Conservation (phyloP, 2,797 vertebrate genomes). For the Pantherophis alleghaniensis region DNA sequence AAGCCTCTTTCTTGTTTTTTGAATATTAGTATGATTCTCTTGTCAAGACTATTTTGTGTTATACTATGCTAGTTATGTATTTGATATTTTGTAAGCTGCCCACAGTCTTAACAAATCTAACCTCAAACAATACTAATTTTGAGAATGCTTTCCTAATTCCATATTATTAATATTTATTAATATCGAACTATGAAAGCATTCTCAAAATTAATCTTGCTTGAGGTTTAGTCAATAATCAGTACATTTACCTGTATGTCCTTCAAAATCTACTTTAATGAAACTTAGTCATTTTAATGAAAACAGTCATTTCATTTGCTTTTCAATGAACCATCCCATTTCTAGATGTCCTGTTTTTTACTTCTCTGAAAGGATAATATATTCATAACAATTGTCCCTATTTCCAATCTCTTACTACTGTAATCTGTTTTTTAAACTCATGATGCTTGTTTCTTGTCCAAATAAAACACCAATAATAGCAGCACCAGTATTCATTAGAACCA, state of each 20-base stretch:
- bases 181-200: conserved; percentile 40
- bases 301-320: conserved; percentile 50
- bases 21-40: background rate
- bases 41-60: background rate
- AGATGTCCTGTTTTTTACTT: background rate
- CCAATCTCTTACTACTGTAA: background rate
- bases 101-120: background rate
- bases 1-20: background rate
- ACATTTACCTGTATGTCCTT: conserved; percentile 58
- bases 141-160: background rate
- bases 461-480: background rate
- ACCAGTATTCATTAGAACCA: background rate
- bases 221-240: conserved; percentile 68
- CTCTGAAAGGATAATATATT: background rate
- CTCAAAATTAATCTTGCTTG: conserved; percentile 69
- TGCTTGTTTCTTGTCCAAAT: background rate
- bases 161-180: background rate
- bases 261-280: conserved; percentile 55
- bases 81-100: background rate
- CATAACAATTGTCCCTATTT: background rate
- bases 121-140: background rate
- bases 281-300: conserved; percentile 43
- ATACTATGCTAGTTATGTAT: background rate
- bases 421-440: background rate
- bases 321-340: background rate